Evolutionary conservation across 2,797 vertebrate genomes (phyloP).

Genomic region (Danio albolineatus): DNA sequence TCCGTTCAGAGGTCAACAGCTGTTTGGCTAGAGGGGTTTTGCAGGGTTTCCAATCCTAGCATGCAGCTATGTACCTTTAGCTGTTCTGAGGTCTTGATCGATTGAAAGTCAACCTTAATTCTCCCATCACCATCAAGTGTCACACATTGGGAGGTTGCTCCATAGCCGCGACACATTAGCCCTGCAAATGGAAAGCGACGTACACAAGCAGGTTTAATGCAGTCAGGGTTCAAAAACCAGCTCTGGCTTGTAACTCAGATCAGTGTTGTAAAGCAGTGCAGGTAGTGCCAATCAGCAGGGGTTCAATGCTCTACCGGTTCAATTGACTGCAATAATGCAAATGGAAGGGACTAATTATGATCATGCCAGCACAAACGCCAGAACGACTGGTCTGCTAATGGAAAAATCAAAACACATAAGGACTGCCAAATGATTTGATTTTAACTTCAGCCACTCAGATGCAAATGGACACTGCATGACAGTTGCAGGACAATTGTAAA

Average conservation of each 20-base stretch:
- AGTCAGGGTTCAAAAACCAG: slow-evolving; percentile 57
- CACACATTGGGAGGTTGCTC: slow-evolving; percentile 16
- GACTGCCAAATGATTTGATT: slow-evolving; percentile 73
- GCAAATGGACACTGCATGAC: slow-evolving; percentile 65
- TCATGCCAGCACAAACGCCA: slow-evolving; percentile 64
- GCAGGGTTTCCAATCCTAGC: slow-evolving; percentile 34
- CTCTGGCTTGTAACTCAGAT: slow-evolving; percentile 39
- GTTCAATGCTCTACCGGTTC: slow-evolving; percentile 70
- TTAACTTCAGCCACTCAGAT: slow-evolving; percentile 66
- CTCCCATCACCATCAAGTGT: slow-evolving; percentile 27
- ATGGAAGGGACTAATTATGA: slow-evolving; percentile 79
- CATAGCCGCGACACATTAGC: slow-evolving; percentile 41
- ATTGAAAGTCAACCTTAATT: slow-evolving; percentile 58
- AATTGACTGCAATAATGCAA: slow-evolving; percentile 73
- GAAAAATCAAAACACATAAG: slow-evolving; percentile 82
- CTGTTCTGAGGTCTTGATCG: slow-evolving; percentile 34
- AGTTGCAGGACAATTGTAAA: not conserved
- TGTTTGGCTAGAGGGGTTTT: slow-evolving; percentile 34
- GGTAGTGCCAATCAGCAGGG: slow-evolving; percentile 56
- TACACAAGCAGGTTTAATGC: slow-evolving; percentile 58
- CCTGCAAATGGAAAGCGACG: slow-evolving; percentile 62
- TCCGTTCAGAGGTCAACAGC: slow-evolving; percentile 49
- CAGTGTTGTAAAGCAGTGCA: slow-evolving; percentile 55
- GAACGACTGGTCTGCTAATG: slow-evolving; percentile 77
- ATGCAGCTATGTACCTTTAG: slow-evolving; percentile 14